Evolutionary conservation across 2,797 vertebrate species (phyloP), one percentile per base, ranked within the genome.

Genomic region (Peromyscus nudipes): DNA sequence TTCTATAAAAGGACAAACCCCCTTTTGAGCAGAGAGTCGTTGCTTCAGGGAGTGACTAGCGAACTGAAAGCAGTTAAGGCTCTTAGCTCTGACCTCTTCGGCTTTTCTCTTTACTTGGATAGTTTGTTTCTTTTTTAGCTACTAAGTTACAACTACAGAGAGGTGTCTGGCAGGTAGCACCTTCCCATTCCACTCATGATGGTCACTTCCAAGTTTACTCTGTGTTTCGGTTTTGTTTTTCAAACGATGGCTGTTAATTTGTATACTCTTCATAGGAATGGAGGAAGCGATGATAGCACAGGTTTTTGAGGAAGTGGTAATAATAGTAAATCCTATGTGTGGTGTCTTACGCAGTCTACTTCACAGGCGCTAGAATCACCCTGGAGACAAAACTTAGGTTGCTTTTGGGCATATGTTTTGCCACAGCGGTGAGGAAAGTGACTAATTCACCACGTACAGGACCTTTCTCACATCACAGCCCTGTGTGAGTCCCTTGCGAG

Each of bases 231-330:
- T 49, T 52, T 82, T 73, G 69, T 79, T 80, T 65, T 55, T 21
- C 52, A 89, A 67, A 67, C 25, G 43, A 89, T 52, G 37, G 21
- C 0, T 52, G 6, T 5, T 95, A 55, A 34, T 69, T 62, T 83
- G 90, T 34, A 57, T 21, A 57, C 57, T 88, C 23, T 83, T 93
- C 40, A 62, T 37, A 64, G 60, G 49, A 90, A 67, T 90, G 64
- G 62, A 83, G 55, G 40, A 83, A 79, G 49, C 27, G 6, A 55
- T 88, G 77, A 16, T 5, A 27, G 62, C 40, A 31, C 31, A 46
- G 55, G 10, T 88, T 84, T 64, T 80, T 52, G 34, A 92, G 81
- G 71, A 75, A n/a, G 46, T 55, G 65, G n/a, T 34, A 76, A 31
- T 4, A 7, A 79, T 37, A 49, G n/a, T 10, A 91, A 81, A 69